Percentiles rank a stretch among this genome's conserved stretches.
Evolutionary conservation across 2,888 invertebrate genomes (phyloP).

Genomic region (Lordiphosa andalusiaca): DNA sequence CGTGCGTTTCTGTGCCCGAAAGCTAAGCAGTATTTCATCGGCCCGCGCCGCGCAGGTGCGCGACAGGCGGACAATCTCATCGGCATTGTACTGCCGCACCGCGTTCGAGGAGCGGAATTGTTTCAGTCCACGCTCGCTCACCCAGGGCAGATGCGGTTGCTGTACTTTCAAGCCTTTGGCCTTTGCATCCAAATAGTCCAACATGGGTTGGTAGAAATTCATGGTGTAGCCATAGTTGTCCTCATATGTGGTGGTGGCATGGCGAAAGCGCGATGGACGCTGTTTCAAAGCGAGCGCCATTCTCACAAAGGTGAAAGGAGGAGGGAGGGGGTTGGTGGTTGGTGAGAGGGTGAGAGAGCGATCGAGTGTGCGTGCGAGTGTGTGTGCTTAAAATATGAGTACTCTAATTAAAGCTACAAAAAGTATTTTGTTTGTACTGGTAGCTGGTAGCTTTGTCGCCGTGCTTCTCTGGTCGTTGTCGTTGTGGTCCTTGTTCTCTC

Average conservation of each 20-base stretch:
- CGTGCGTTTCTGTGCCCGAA: constrained; percentile 79
- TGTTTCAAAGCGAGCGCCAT: constrained; percentile 79
- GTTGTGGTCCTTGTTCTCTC: constrained; percentile 37
- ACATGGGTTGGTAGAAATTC: constrained; percentile 93
- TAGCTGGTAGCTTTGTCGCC: constrained; percentile 17
- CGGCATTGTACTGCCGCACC: constrained; percentile 85
- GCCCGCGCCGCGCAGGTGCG: constrained; percentile 86
- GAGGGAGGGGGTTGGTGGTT: too few species aligned
- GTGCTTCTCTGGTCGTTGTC: constrained; percentile 24
- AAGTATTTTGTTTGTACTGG: constrained; percentile 25
- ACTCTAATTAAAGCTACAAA: constrained; percentile 62
- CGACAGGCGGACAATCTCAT: constrained; percentile 85
- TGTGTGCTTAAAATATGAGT: constrained; percentile 41
- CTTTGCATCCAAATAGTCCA: constrained; percentile 89
- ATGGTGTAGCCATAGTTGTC: constrained; percentile 92
- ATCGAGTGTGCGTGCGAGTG: constrained; percentile 10
- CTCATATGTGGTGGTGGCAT: constrained; percentile 84
- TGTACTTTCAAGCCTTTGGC: constrained; percentile 80
- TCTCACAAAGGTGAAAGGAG: constrained; percentile 15
- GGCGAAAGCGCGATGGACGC: constrained; percentile 76
- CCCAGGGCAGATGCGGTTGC: constrained; percentile 86
- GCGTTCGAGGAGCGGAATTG: constrained; percentile 85
- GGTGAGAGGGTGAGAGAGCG: neutral
- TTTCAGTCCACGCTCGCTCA: constrained; percentile 85
- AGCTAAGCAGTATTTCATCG: constrained; percentile 83